These are phyloP conservation scores for Cherax destructor DNA, from an alignment of 1,140 invertebrate species.

Conservation along the genomic window DNA sequence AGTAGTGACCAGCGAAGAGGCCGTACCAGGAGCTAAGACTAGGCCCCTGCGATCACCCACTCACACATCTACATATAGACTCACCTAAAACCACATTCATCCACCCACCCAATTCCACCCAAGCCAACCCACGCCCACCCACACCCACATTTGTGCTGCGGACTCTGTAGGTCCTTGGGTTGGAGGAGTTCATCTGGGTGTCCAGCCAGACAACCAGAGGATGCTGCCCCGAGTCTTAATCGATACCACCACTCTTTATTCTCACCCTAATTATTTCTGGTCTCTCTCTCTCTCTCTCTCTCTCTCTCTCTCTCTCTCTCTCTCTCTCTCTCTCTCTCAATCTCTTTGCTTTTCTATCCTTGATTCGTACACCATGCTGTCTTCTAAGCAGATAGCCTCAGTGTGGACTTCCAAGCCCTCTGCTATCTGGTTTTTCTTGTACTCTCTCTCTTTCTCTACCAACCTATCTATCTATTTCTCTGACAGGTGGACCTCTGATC, in stretches of 20 bases:
- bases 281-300: constrained; percentile 5
- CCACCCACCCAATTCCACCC: background rate
- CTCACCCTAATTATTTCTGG: constrained; percentile 26
- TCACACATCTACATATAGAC: background rate
- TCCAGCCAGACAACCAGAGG: constrained; percentile 2
- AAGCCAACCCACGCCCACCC: background rate
- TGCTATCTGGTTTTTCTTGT: background rate
- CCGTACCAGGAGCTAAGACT: too few relatives aligned
- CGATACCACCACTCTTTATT: constrained; percentile 56
- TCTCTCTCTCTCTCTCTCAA: constrained; percentile 35
- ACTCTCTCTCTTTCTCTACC: constrained; percentile 15
- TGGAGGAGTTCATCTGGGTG: constrained; percentile 37
- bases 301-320: constrained; percentile 33
- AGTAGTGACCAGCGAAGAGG: too few relatives aligned
- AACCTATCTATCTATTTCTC: constrained; percentile 19
- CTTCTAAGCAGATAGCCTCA: too few relatives aligned
- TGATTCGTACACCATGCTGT: too few relatives aligned
- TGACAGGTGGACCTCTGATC: background rate
- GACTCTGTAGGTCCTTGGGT: background rate
- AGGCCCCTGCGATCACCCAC: too few relatives aligned
- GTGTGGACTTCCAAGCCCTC: too few relatives aligned
- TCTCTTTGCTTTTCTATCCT: background rate
- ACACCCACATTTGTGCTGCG: too few relatives aligned
- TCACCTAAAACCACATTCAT: background rate
- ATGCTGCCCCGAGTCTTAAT: constrained; percentile 44